These are phyloP conservation scores for Steinernema scapterisci DNA, from an alignment of 2,888 invertebrate genomes.

Conservation along the genomic window DNA sequence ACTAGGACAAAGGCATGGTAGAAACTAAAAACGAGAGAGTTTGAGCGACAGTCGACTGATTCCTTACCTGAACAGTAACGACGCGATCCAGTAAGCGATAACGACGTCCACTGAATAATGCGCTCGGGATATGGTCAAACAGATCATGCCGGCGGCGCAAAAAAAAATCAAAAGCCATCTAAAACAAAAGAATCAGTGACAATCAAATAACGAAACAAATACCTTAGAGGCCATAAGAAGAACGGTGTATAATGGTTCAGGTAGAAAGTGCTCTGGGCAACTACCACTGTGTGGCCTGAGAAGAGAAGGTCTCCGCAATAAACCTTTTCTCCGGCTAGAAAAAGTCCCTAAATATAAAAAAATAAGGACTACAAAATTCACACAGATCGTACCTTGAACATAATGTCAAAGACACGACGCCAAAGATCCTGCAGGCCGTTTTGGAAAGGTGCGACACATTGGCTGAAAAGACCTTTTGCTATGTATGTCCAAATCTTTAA, in stretches of 20 bases:
- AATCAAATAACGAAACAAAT: not conserved
- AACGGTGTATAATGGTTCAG: slow-evolving; percentile 53
- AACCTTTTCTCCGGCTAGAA: slow-evolving; percentile 20
- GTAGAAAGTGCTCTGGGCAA: slow-evolving; percentile 52
- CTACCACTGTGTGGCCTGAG: slow-evolving; percentile 57
- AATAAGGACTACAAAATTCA: too few species aligned
- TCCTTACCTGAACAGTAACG: slow-evolving; percentile 53
- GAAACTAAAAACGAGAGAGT: too few species aligned
- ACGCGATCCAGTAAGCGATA: slow-evolving; percentile 56
- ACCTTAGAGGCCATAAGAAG: slow-evolving; percentile 4
- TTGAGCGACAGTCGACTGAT: too few species aligned
- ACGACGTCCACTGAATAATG: slow-evolving; percentile 61
- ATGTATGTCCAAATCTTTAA: not conserved
- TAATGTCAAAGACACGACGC: not conserved
- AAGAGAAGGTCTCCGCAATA: slow-evolving; percentile 60
- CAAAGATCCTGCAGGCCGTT: not conserved
- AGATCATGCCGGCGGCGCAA: slow-evolving; percentile 45
- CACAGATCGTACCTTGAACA: not conserved
- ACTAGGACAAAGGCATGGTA: slow-evolving; percentile 33
- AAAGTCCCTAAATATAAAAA: too few species aligned
- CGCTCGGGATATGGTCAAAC: slow-evolving; percentile 55
- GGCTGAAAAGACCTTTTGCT: not conserved
- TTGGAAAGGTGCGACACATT: not conserved
- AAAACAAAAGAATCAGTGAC: too few species aligned
- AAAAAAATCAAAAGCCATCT: slow-evolving; percentile 10